Conservation (phyloP, 2,888 invertebrate species). For the Cataglyphis livida region DNA sequence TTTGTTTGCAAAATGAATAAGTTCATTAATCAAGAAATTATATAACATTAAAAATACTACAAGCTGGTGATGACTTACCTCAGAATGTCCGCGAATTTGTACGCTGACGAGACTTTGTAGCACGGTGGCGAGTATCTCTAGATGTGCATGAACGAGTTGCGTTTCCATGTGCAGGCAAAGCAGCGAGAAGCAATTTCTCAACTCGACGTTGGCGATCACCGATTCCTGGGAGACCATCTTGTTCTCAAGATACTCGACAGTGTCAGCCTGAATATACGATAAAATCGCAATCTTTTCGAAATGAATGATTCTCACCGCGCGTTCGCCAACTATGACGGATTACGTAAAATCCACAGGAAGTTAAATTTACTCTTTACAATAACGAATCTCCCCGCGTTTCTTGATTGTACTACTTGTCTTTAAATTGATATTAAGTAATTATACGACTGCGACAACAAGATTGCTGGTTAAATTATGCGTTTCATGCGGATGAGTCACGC, state of each 20-base stretch:
- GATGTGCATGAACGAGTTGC: constrained; percentile 88
- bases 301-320: not conserved
- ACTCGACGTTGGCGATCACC: constrained; percentile 88
- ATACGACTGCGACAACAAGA: constrained; percentile 40
- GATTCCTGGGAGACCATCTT: constrained; percentile 89
- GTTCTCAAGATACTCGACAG: constrained; percentile 88
- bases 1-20: constrained; percentile 40
- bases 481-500: not conserved
- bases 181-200: constrained; percentile 88
- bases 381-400: not conserved
- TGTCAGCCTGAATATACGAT: constrained; percentile 86
- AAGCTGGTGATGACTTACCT: constrained; percentile 83
- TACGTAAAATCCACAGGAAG: constrained; percentile 57
- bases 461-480: constrained; percentile 25
- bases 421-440: constrained; percentile 12
- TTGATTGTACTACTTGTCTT: not conserved
- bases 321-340: constrained; percentile 35
- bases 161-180: constrained; percentile 89
- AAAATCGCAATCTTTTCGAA: constrained; percentile 32
- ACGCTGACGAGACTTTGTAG: constrained; percentile 87
- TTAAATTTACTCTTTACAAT: constrained; percentile 15
- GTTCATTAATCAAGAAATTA: constrained; percentile 4
- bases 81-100: constrained; percentile 87
- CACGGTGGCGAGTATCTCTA: constrained; percentile 88
- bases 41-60: not conserved